Evolutionary conservation across 2,888 invertebrate species (phyloP), one percentile per base, ranked within the genome.

Genomic region (Lobophora halterata): DNA sequence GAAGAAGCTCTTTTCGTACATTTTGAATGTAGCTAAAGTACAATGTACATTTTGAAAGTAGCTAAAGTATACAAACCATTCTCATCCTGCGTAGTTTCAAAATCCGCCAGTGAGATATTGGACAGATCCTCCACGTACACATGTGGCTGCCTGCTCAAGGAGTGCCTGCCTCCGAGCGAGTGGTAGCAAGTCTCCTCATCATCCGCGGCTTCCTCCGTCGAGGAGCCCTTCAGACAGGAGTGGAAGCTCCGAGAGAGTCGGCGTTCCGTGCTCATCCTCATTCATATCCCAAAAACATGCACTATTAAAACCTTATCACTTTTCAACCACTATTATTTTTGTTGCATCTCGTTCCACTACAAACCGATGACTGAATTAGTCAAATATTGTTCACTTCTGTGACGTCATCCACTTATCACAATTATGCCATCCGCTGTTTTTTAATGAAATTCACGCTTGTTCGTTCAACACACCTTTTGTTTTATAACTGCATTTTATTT

Each of bases 241-340:
- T 91, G 91, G 71, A 92, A 91, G 66, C 91, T 91, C 69, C 91
- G 88, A 28, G 91, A 91, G 50, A 91, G 86, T 43, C 91, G 88
- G 49, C 90, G 79, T 65, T 89, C 88, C 66, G 88, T 86, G 58
- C 88, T 88, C 88, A 88, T 88, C 58, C 55, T 83, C 73, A 74
- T 64, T 69, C 86, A 86, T 85, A 67, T 81, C 85, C 75, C 61
- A 51, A 59, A 51, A 58, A 62, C 57, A 45, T 62, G 59, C 60
- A 36, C 45, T 48, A 46, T 40, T 53, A 24, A n/a, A 62, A 57
- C 55, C 50, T 49, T 59, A 57, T 51, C 56, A 65, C 64, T 54
- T 36, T 49, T 41, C 33, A 51, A 46, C 27, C 34, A 47, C 25
- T 36, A 42, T 44, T 46, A 34, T 28, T 34, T 5, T 26, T 6